Evolutionary conservation across 2,888 invertebrate species (phyloP), one percentile per base, ranked within the genome.

Genomic region (Spodoptera exigua): DNA sequence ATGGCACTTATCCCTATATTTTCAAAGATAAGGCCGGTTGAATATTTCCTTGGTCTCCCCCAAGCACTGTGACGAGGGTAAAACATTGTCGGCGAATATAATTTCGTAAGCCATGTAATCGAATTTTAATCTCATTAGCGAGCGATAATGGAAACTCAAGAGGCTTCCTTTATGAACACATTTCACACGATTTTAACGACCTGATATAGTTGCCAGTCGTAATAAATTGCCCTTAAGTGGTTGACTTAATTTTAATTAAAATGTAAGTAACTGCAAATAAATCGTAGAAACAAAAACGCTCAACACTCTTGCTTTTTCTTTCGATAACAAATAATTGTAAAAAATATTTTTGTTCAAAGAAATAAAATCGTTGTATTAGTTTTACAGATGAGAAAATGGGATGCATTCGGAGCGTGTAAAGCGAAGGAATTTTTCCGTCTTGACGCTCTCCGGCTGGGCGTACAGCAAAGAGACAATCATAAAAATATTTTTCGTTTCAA

Each of bases 41-140:
- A 72, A 68, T 57, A 67, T 52, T 65, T 67, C 64, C 60, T 61
- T 49, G 63, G 67, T 70, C 69, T 63, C 68, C 57, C 65, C 61
- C 58, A 76, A 72, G 59, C 68, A 69, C 64, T 70, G 71, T 79
- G 77, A 78, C 65, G 74, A 78, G 77, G 78, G 76, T 78, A 59
- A 74, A 78, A 78, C 66, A 76, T 70, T 76, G 74, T 76, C 58
- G 60, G 58, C 61, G 51, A 70, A 78, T 75, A 79, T 79, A 82
- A 82, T 83, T 83, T 79, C 66, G 73, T 81, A 79, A 81, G 77
- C 78, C 70, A 64, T 77, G 67, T 82, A 85, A 87, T 85, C 78
- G 81, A 83, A 83, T 83, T 86, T 84, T 82, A 85, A 86, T 84
- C 81, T 83, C 81, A 85, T 87, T 85, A 84, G 70, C 62, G 54